phyloP scores from a whole-genome alignment of 64 coral and sea anemone genomes.

The Porites australiensis region DNA sequence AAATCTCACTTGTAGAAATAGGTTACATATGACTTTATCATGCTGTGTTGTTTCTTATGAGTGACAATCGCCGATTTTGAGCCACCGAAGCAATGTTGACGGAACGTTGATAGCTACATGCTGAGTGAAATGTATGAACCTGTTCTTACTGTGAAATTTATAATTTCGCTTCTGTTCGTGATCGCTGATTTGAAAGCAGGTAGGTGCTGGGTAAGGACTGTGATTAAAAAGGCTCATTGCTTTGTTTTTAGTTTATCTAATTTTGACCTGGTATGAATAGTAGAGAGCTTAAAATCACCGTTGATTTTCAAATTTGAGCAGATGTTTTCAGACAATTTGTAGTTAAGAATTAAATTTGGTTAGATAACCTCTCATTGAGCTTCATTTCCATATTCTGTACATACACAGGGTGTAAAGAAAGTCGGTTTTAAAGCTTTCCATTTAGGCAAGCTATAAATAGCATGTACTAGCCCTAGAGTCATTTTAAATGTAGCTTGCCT shows the following conservation, averaged over 20 bases:
- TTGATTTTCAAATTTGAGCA: no score
- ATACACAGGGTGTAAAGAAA: no score
- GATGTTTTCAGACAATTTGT: no score
- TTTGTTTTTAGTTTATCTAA: neutral
- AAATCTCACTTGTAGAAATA: neutral
- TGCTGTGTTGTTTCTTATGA: neutral
- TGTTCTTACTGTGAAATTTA: neutral
- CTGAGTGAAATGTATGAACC: neutral
- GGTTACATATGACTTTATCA: neutral
- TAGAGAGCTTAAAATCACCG: no score
- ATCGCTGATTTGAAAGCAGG: neutral
- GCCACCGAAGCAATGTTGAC: neutral
- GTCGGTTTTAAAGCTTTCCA: no score
- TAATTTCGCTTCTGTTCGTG: neutral
- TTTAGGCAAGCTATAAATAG: no score
- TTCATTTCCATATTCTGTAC: no score
- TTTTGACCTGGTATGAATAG: neutral
- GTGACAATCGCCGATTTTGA: neutral
- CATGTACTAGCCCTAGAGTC: no score
- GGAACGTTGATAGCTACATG: neutral
- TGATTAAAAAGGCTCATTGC: neutral
- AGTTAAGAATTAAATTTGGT: no score
- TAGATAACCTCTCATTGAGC: no score
- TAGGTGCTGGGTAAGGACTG: neutral
- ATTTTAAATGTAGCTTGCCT: no score